Percentiles rank a stretch among this genome's conserved stretches.
Conservation (phyloP, 2,797 vertebrate species). For the Oreortyx pictus region DNA sequence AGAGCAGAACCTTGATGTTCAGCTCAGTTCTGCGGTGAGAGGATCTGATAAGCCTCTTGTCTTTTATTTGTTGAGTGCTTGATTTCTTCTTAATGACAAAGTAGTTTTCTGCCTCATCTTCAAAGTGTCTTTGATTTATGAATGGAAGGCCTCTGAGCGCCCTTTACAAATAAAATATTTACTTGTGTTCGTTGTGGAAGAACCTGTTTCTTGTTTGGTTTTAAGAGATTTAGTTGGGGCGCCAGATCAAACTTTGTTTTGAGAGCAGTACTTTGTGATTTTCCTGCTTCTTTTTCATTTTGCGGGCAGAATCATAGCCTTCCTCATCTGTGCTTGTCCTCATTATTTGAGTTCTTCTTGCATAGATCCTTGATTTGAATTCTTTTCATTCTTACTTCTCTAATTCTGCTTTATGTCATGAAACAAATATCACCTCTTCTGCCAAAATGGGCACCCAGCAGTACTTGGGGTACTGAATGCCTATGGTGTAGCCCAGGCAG, state of each 20-base stretch:
- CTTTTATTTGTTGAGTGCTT: conserved; percentile 38
- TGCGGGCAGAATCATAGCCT: conserved; percentile 35
- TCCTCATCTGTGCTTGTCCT: conserved; percentile 25
- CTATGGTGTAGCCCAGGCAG: background rate
- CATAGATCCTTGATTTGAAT: background rate
- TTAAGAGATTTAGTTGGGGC: background rate
- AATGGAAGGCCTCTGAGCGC: conserved; percentile 18
- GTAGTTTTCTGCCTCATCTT: conserved; percentile 45
- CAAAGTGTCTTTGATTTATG: conserved; percentile 31
- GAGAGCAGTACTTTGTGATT: conserved; percentile 48
- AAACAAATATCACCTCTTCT: background rate
- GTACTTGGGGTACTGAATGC: background rate
- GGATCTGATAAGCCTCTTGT: conserved; percentile 58
- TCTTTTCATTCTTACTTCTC: conserved; percentile 20
- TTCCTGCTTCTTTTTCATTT: conserved; percentile 62
- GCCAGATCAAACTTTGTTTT: conserved; percentile 48
- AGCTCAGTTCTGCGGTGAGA: conserved; percentile 17
- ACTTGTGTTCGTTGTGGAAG: conserved; percentile 44
- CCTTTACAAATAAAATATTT: conserved; percentile 36
- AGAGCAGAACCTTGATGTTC: conserved; percentile 39
- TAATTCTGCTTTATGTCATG: background rate
- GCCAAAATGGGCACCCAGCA: background rate
- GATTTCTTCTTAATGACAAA: conserved; percentile 59
- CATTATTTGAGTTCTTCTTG: background rate
- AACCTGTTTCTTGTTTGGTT: conserved; percentile 42